Evolutionary conservation across 2,113 vertebrate species (phyloP), one percentile per base, ranked within the genome.

Genomic region (Phyllopteryx taeniolatus): DNA sequence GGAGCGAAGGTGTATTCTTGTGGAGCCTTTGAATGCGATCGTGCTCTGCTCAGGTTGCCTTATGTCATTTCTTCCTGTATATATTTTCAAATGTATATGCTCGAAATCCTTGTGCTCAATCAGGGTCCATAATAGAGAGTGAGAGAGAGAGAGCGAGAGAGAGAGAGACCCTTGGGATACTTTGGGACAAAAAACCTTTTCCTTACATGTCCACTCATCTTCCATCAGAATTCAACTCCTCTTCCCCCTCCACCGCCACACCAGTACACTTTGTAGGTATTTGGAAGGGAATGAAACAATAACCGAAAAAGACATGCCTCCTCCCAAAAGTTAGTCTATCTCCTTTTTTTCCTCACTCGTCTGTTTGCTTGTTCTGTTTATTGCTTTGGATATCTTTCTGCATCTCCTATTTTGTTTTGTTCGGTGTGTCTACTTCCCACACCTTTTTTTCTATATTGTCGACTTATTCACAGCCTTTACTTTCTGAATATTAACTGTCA

Each of bases 1-100:
- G 19, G 70, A 81, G 71, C 81, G 70, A 83, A 82, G 82, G 75
- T 54, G 73, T 43, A 82, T 76, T 80, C 80, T 78, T 68, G 76
- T 49, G 39, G 64, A 75, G 76, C 44, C 74, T 84, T 88, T 88
- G 82, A 82, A 74, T 15, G 20, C 71, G 62, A 66, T 74, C 82
- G 60, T 62, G 57, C 60, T 15, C 43, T 35, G 60, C 67, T 74
- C 72, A 67, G 54, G 67, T 66, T 71, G 78, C 69, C 82, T 7
- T 81, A 61, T 75, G 78, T 80, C 72, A 69, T 70, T 27, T 77
- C 61, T 56, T 56, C 53, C 53, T 22, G 53, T 8, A 22, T 61
- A 54, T 44, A 11, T 35, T 49, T 11, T 65, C 9, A 66, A 66
- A 66, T 17, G 64, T 66, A 27, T 14, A 22, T 27, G 14, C 43